Evolutionary conservation across 2,113 vertebrate species (phyloP).

Genomic region (Gadus chalcogrammus): DNA sequence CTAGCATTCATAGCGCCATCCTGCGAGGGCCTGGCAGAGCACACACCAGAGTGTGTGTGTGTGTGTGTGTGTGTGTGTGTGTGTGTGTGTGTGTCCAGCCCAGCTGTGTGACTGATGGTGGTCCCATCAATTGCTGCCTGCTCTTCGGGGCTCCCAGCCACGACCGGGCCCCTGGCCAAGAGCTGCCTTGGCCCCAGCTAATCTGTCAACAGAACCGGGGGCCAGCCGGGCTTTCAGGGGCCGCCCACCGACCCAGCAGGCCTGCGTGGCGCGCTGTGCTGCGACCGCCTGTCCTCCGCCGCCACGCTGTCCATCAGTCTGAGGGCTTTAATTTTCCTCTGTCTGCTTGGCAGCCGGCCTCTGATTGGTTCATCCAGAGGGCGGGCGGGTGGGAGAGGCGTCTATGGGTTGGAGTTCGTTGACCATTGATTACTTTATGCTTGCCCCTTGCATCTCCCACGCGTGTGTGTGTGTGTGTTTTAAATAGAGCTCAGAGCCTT

Average conservation of each 20-base stretch:
- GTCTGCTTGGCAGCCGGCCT: slow-evolving; percentile 61
- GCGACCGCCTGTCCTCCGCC: slow-evolving; percentile 58
- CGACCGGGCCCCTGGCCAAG: background rate
- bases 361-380: slow-evolving; percentile 61
- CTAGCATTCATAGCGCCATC: no score
- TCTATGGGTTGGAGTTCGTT: no score
- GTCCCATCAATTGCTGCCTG: slow-evolving; percentile 1
- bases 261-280: slow-evolving; percentile 46
- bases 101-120: slow-evolving; percentile 6
- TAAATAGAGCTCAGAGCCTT: no score
- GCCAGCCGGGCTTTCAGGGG: slow-evolving; percentile 61
- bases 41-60: no score
- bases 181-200: background rate
- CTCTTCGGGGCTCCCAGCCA: background rate
- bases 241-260: slow-evolving; percentile 61
- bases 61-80: no score
- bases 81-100: background rate
- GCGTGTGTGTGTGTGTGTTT: background rate
- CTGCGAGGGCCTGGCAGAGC: no score
- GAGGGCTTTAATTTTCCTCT: slow-evolving; percentile 66
- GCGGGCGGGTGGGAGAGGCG: background rate
- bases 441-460: background rate
- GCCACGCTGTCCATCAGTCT: slow-evolving; percentile 65
- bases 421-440: slow-evolving; percentile 1
- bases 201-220: slow-evolving; percentile 17